Evolutionary conservation across 2,888 invertebrate genomes (phyloP).

Genomic region (Hartigia nigra): DNA sequence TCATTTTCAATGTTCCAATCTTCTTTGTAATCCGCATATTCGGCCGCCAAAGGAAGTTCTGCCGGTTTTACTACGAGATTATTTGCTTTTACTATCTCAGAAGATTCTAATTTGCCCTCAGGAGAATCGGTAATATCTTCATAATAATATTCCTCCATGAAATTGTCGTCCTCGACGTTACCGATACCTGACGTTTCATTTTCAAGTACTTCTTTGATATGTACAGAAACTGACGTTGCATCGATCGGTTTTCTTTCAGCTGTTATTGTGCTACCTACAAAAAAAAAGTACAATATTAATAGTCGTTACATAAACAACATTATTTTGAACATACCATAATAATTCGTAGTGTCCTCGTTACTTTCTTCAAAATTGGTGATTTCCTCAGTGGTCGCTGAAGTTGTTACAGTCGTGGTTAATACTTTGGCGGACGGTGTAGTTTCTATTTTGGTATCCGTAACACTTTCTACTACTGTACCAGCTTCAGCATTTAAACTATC

Average conservation of each 20-base stretch:
- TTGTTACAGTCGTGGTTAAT: not conserved
- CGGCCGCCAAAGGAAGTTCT: not conserved
- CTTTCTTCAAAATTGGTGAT: not conserved
- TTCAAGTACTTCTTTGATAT: not conserved
- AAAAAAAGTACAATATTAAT: not conserved
- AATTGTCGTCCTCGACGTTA: not conserved
- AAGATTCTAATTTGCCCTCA: not conserved
- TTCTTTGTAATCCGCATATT: not conserved
- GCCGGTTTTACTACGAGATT: not conserved
- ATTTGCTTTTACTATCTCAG: not conserved
- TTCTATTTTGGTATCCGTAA: not conserved
- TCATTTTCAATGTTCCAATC: not conserved
- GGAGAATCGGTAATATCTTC: not conserved
- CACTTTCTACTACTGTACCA: not conserved
- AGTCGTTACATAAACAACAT: not conserved
- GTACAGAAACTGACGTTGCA: not conserved
- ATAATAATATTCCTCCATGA: not conserved
- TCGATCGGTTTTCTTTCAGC: not conserved
- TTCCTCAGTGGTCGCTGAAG: not conserved
- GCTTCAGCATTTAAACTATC: not conserved
- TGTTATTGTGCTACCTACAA: not conserved
- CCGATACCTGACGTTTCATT: not conserved
- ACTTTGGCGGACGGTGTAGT: not conserved
- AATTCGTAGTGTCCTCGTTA: not conserved
- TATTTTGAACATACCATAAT: not conserved